Base-by-base conservation (phyloP, 2,888 invertebrate species). In the Ennomos quercinarius region DNA sequence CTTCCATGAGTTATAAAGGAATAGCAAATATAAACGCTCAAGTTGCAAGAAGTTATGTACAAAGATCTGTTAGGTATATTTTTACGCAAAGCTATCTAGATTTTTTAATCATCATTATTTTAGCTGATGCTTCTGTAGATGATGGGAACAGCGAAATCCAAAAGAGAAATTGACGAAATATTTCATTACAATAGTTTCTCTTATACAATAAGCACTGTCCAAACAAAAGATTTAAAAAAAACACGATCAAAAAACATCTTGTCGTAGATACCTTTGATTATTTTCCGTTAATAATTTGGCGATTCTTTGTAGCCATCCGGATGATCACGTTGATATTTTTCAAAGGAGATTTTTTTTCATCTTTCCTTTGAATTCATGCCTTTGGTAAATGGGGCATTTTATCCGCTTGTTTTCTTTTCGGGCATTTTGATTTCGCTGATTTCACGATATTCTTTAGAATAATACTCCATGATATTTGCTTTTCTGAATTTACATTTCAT, bases 211-310 rank as follows among this genome's bases (percentile, higher is more conserved):
- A 51, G 41, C n/a, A 34, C 10, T 6, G 27, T 46, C 10, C 41
- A 8, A 40, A 41, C 39, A n/a, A 41, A 40, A 40, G 38, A 27
- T 49, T 40, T 42, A 45, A 37, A 48, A 37, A 48, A 59, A 49
- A 48, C 36, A 44, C n/a, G 40, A 37, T n/a, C 34, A 17, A 44
- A 51, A 47, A 43, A 40, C 27, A 35, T 11, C 10, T 11, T 13
- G 27, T 27, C 10, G 9, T 39, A 44, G 43, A 56, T 43, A 45
- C n/a, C 60, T 51, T 61, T 55, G 58, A 61, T 61, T 61, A 56
- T 34, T 61, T 56, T 61, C 55, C 60, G 55, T 56, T 11, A 47
- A 61, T 61, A 61, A 61, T 61, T 56, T 42, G 50, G 42, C 51
- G 51, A 56, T 61, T 54, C 51, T 12, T 40, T 47, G 53, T 53